Evolutionary conservation across 2,888 invertebrate genomes (phyloP).

Genomic region (Drosophila suboccidentalis): DNA sequence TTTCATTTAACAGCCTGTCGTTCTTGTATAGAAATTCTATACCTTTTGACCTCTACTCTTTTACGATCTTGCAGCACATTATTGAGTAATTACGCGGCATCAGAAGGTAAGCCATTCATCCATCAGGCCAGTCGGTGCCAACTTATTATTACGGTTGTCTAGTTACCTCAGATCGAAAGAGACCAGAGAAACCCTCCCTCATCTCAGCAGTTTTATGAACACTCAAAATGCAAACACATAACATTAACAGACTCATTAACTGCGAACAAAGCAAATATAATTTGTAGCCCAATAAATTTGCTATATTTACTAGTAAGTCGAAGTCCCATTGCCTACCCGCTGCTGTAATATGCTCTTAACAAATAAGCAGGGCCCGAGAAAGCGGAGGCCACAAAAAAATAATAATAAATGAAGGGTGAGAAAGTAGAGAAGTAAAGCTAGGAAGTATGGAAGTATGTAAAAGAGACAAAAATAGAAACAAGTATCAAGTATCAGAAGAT

Average conservation of each 20-base stretch:
- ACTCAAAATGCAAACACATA: slow-evolving; percentile 77
- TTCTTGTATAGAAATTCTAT: slow-evolving; percentile 2
- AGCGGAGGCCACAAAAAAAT: slow-evolving; percentile 66
- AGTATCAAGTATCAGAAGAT: slow-evolving; percentile 18
- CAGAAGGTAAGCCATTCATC: slow-evolving; percentile 38
- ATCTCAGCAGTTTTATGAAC: slow-evolving; percentile 60
- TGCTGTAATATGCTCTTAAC: slow-evolving; percentile 36
- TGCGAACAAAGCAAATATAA: slow-evolving; percentile 77
- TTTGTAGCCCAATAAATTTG: slow-evolving; percentile 76
- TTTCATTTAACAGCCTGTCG: slow-evolving; percentile 23
- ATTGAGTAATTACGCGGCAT: slow-evolving; percentile 75
- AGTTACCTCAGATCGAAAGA: slow-evolving; percentile 14
- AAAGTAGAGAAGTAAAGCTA: slow-evolving; percentile 19
- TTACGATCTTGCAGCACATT: slow-evolving; percentile 72
- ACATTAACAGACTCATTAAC: slow-evolving; percentile 79
- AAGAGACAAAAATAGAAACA: slow-evolving; percentile 27
- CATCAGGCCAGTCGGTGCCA: slow-evolving; percentile 20
- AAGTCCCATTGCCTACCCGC: slow-evolving; percentile 22
- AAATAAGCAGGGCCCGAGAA: slow-evolving; percentile 46
- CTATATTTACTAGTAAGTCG: slow-evolving; percentile 47
- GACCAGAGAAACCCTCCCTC: background rate
- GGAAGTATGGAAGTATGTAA: slow-evolving; percentile 2
- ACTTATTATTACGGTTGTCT: slow-evolving; percentile 43
- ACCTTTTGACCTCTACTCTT: slow-evolving; percentile 27
- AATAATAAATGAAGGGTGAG: slow-evolving; percentile 31